Evolutionary conservation across 2,113 vertebrate genomes (phyloP).

Genomic region (Tyto alba): DNA sequence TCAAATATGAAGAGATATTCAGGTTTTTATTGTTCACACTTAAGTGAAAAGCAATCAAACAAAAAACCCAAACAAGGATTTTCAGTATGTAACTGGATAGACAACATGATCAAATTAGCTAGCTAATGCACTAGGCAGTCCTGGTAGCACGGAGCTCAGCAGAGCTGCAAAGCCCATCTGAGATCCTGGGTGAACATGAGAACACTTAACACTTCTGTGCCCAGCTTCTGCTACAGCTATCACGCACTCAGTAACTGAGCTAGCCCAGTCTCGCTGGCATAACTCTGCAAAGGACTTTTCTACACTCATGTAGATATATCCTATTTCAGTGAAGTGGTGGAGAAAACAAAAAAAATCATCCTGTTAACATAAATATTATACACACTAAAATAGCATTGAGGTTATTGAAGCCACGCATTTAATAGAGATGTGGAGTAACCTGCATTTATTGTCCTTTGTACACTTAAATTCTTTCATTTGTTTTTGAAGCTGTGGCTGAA

Average conservation of each 20-base stretch:
- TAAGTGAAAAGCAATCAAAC: not conserved
- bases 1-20: not conserved
- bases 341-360: not conserved
- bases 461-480: not conserved
- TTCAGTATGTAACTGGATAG: not conserved
- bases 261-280: not conserved
- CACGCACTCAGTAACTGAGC: not conserved
- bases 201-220: not conserved
- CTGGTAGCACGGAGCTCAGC: not conserved
- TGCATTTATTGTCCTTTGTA: not conserved
- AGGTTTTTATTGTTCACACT: not conserved
- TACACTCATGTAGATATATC: not conserved
- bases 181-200: not conserved
- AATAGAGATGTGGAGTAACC: not conserved
- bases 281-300: not conserved
- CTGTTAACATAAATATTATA: not conserved
- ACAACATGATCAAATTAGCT: not conserved
- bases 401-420: not conserved
- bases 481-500: not conserved
- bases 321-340: not conserved
- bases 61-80: not conserved
- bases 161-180: not conserved
- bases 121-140: not conserved
- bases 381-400: not conserved
- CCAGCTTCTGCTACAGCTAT: not conserved